Conservation (phyloP, 2,888 invertebrate genomes). For the Drosophila neonasuta region DNA sequence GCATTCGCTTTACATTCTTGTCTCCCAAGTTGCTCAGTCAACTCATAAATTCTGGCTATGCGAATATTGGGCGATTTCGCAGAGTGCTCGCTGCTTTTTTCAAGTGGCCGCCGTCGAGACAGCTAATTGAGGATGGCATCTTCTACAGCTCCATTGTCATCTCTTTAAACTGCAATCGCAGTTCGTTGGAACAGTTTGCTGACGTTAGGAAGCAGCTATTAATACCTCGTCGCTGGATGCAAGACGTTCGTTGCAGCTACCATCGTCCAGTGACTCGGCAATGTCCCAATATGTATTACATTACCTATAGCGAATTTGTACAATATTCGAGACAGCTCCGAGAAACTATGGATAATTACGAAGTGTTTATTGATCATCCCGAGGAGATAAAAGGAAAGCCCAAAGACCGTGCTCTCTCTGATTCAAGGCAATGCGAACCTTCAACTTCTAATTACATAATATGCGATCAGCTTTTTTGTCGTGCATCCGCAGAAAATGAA, state of each 20-base stretch:
- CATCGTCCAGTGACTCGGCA: conserved; percentile 24
- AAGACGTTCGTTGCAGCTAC: conserved; percentile 29
- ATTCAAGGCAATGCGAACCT: background rate
- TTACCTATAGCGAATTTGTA: conserved; percentile 13
- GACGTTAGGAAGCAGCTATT: conserved; percentile 8
- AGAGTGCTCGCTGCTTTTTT: conserved; percentile 1
- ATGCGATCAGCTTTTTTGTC: background rate
- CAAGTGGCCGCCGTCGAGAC: background rate
- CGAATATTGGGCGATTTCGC: conserved; percentile 1
- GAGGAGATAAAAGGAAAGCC: fast-evolving
- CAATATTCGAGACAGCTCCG: conserved; percentile 5
- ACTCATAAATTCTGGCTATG: background rate
- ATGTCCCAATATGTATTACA: conserved; percentile 26
- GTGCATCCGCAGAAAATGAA: background rate
- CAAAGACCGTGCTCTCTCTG: background rate
- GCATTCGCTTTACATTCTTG: conserved; percentile 27
- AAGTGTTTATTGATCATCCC: conserved; percentile 8
- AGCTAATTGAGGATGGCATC: conserved; percentile 26
- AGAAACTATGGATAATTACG: background rate
- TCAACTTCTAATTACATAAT: background rate
- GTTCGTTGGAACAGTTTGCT: background rate
- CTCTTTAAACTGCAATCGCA: background rate
- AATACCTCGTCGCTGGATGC: conserved; percentile 30
- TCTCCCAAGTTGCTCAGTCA: conserved; percentile 20
- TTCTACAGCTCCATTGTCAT: conserved; percentile 35